Base-by-base conservation (phyloP, 2,888 invertebrate species). In the Cryptophagus acutangulus region DNA sequence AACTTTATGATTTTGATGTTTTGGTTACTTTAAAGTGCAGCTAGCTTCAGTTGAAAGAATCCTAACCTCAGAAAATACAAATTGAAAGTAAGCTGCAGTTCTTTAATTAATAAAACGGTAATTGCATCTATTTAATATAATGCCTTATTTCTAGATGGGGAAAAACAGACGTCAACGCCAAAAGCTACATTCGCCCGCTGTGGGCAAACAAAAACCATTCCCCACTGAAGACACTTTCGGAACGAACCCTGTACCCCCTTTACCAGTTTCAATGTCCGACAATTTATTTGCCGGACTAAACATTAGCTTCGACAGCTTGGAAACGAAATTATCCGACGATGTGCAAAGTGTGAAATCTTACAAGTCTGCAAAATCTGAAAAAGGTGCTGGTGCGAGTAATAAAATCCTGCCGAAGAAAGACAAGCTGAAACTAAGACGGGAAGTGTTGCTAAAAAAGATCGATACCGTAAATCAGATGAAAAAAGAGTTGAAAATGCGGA, bases 321-420 rank as follows among this genome's bases (percentile, higher is more conserved):
- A 46, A 37, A 52, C 45, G 31, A 49, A 46, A 24, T 36, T 52
- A 29, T 40, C 47, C 13, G 61, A 62, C 42, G 62, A 64, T 52
- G 43, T 42, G 1, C 43, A 47, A 40, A 63, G 62, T 51, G 47
- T 60, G 3, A 58, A 57, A 49, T 63, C 65, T 3, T 57, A 51
- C 33, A 63, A 64, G 48, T 64, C 63, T 3, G 16, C 49, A 2
- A 65, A 64, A 54, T 61, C 59, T 0, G 55, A 58, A 29, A 45
- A 46, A 16, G 43, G 46, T 1, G 49, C 37, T 15, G n/a, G n/a
- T n/a, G n/a, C n/a, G n/a, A n/a, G n/a, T n/a, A 45, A 47, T 2
- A 59, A 48, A 30, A 36, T 41, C 12, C 40, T 63, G 17, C 43
- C 59, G 2, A 67, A 66, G 43, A 67, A 65, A 43, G 62, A 66